These are phyloP conservation scores for Eulemur mongoz DNA, from an alignment of 2,797 vertebrate species.

Conservation along the genomic window DNA sequence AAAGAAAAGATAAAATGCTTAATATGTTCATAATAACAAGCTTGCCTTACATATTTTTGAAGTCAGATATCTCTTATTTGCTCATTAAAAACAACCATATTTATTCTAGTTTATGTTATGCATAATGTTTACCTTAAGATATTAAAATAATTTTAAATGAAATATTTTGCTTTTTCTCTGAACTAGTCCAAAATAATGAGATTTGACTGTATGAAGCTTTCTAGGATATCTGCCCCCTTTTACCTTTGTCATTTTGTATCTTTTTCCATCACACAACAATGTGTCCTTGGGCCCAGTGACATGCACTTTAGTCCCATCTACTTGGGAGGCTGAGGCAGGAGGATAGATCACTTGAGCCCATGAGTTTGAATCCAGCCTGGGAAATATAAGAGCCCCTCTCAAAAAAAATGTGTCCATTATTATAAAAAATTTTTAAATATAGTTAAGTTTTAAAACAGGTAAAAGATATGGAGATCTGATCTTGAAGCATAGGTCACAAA, in stretches of 20 bases:
- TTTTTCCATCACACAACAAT: neutral
- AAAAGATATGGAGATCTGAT: neutral
- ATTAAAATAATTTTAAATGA: slow-evolving; percentile 36
- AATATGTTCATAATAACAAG: slow-evolving; percentile 42
- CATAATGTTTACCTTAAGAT: neutral
- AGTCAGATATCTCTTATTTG: neutral
- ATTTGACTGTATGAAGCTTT: neutral
- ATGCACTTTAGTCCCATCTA: neutral
- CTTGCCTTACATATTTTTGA: neutral
- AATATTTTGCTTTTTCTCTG: slow-evolving; percentile 1
- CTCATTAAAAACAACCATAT: neutral
- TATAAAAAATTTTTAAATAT: slow-evolving; percentile 43
- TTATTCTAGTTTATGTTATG: neutral
- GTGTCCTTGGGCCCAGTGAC: neutral
- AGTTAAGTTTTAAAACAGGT: neutral
- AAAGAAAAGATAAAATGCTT: neutral
- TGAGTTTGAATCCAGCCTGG: neutral
- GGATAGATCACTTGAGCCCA: neutral
- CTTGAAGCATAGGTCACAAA: neutral
- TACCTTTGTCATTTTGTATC: neutral
- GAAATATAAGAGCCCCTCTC: neutral
- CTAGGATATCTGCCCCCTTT: neutral
- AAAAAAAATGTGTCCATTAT: neutral
- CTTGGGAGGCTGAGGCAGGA: neutral
- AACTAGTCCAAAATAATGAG: neutral